phyloP scores from a whole-genome alignment of 2,113 vertebrate species.

The Illadopsis cleaveri region DNA sequence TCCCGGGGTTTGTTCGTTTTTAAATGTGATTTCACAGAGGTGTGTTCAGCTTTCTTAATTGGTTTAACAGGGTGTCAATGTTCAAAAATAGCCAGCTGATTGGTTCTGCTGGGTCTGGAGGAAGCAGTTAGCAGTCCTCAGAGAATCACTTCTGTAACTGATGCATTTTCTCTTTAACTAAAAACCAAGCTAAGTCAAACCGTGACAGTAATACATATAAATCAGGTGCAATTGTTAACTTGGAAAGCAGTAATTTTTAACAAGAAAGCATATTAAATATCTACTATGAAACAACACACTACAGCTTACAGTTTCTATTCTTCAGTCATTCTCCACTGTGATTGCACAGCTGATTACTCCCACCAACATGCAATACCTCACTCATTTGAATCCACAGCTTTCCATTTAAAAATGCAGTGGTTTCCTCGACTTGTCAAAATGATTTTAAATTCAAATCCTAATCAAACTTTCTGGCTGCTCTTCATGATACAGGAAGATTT shows the following conservation, averaged over 20 bases:
- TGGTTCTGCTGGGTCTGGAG: not conserved
- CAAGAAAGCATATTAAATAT: not conserved
- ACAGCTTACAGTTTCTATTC: not conserved
- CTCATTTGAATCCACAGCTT: not conserved
- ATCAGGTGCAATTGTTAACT: not conserved
- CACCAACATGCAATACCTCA: not conserved
- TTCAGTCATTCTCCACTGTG: not conserved
- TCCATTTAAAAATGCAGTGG: not conserved
- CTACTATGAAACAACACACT: not conserved
- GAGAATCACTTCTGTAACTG: not conserved
- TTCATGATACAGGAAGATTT: not conserved
- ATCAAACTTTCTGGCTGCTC: not conserved
- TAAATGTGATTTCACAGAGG: not conserved
- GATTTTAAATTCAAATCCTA: not conserved
- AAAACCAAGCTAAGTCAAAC: not conserved
- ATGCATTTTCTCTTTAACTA: not conserved
- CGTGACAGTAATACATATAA: not conserved
- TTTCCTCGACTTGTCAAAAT: not conserved
- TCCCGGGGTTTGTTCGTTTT: rapidly evolving
- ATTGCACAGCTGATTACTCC: not conserved
- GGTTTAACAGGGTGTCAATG: not conserved
- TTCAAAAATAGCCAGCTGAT: not conserved
- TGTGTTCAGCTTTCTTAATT: not conserved
- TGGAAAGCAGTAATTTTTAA: not conserved
- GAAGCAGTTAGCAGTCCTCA: not conserved